phyloP scores from a whole-genome alignment of 2,113 vertebrate genomes.

The Atherinomorus stipes region DNA sequence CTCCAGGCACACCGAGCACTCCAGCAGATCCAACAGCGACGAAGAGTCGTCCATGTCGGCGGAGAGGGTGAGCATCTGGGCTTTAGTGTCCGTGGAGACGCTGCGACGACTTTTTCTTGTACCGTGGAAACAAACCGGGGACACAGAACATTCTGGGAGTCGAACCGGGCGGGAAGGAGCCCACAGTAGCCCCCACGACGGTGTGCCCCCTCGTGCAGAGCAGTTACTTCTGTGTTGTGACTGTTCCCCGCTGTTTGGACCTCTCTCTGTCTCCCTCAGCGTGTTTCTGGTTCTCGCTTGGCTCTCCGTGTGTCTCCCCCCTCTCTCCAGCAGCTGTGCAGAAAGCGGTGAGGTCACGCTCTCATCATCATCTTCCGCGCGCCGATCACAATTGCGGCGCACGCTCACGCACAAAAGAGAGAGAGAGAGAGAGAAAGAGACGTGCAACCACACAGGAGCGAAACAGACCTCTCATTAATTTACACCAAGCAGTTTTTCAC shows the following conservation, averaged over 20 bases:
- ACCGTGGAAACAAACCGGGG: constrained; percentile 55
- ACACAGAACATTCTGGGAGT: constrained; percentile 71
- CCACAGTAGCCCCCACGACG: constrained; percentile 46
- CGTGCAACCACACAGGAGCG: neutral
- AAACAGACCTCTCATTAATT: constrained; percentile 6
- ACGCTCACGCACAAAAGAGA: constrained; percentile 53
- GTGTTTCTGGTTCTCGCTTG: constrained; percentile 32
- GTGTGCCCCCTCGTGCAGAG: constrained; percentile 32
- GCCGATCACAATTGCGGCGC: constrained; percentile 59
- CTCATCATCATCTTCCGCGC: constrained; percentile 75
- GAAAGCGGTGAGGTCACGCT: constrained; percentile 83
- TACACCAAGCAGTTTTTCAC: constrained; percentile 27
- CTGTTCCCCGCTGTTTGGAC: constrained; percentile 27
- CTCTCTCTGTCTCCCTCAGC: constrained; percentile 31
- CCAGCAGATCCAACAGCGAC: constrained; percentile 93
- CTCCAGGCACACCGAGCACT: constrained; percentile 97
- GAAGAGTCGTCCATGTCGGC: constrained; percentile 94
- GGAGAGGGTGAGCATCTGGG: constrained; percentile 77
- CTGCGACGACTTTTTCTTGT: constrained; percentile 59
- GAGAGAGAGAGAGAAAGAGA: neutral
- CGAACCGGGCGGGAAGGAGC: constrained; percentile 38
- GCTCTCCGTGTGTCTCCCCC: constrained; percentile 2
- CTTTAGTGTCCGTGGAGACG: constrained; percentile 67
- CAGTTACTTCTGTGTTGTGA: constrained; percentile 40
- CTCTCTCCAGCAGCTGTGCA: constrained; percentile 77